A percentile compares a stretch with the other conserved stretches of the same genome.
phyloP scores from a whole-genome alignment of 2,113 vertebrate species.

The Dipodomys stephensi region DNA sequence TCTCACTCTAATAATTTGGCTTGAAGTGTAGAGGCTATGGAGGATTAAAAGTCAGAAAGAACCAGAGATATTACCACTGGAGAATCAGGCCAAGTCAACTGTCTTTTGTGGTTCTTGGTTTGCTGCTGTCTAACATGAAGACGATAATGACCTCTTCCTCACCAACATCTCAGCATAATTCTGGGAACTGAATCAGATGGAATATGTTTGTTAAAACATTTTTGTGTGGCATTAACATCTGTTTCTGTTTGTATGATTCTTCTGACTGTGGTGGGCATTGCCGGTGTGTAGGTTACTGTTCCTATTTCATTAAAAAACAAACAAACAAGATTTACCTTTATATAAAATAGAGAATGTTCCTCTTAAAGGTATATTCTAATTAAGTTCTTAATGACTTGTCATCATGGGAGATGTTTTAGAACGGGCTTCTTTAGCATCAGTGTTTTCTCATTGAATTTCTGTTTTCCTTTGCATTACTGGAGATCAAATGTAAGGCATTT shows the following conservation, averaged over 20 bases:
- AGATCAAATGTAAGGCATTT: no score
- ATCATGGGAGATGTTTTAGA: not conserved
- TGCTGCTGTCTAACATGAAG: not conserved
- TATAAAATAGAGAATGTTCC: not conserved
- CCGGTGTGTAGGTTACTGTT: not conserved
- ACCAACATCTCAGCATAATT: not conserved
- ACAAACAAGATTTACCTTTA: not conserved
- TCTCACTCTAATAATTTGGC: not conserved
- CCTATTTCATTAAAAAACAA: not conserved
- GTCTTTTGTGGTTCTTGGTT: not conserved
- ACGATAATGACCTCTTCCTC: not conserved
- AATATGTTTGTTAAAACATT: not conserved
- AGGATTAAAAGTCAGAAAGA: not conserved
- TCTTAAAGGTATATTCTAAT: not conserved
- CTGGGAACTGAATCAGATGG: not conserved
- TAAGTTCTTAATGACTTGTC: not conserved
- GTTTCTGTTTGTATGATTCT: not conserved
- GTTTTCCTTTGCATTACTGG: no score
- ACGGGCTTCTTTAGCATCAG: not conserved
- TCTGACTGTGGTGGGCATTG: not conserved
- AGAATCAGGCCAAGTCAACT: not conserved
- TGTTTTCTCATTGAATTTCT: slow-evolving; percentile 29
- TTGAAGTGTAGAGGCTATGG: not conserved
- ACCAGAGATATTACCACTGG: not conserved
- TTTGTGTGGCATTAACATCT: not conserved